Percentiles rank a stretch among this genome's conserved stretches.
phyloP scores from a whole-genome alignment of 2,888 invertebrate species.

The Papilio gigon region DNA sequence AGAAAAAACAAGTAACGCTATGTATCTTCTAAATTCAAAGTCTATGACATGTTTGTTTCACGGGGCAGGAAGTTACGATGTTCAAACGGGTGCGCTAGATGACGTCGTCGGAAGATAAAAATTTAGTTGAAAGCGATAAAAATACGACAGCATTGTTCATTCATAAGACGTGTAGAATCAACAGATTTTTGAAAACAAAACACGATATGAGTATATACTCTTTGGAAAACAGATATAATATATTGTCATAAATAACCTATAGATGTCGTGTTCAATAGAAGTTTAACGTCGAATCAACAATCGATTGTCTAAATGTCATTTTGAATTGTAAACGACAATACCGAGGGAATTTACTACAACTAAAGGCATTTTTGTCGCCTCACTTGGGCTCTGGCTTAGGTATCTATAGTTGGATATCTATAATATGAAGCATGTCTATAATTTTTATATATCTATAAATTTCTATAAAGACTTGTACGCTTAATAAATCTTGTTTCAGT shows the following conservation, averaged over 20 bases:
- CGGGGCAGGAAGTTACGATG: slow-evolving; percentile 50
- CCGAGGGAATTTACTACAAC: too few species aligned
- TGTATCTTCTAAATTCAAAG: background rate
- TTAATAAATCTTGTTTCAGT: slow-evolving; percentile 2
- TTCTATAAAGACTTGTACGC: background rate
- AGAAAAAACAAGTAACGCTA: too few species aligned
- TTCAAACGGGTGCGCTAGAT: slow-evolving; percentile 44
- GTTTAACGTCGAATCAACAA: too few species aligned
- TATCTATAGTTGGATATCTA: too few species aligned
- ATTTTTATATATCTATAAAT: too few species aligned
- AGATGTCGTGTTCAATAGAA: too few species aligned
- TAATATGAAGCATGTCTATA: too few species aligned
- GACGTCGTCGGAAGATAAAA: slow-evolving; percentile 37
- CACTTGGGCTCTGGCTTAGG: too few species aligned
- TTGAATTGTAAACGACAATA: too few species aligned
- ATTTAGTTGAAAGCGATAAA: slow-evolving; percentile 42
- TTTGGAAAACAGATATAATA: background rate
- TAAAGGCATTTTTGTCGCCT: too few species aligned
- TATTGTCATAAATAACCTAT: too few species aligned
- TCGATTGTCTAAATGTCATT: too few species aligned
- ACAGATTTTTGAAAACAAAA: background rate
- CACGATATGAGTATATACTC: background rate
- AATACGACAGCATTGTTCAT: slow-evolving; percentile 31
- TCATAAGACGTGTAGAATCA: slow-evolving; percentile 5
- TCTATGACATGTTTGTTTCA: slow-evolving; percentile 40